Base-by-base conservation (phyloP, 30 jellyfish, hydroid and myxozoan genomes). In the Morbakka virulenta region DNA sequence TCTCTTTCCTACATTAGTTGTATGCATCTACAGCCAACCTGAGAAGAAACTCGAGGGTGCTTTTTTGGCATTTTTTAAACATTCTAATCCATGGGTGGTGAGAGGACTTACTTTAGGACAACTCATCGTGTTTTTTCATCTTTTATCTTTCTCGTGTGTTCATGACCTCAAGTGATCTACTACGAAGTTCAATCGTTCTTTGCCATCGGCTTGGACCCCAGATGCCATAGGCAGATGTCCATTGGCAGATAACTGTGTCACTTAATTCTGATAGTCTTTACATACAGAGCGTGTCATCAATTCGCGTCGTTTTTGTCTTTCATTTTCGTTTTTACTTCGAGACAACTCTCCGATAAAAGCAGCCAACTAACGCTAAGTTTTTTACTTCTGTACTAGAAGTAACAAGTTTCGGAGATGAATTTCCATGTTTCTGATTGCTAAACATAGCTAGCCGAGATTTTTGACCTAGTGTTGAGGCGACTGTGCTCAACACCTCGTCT, bases 401-500 rank as follows among this genome's bases (percentile, higher is more conserved):
- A n/a, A n/a, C n/a, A n/a, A n/a, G n/a, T n/a, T n/a, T n/a, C n/a
- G n/a, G n/a, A n/a, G n/a, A n/a, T n/a, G n/a, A n/a, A n/a, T n/a
- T n/a, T n/a, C n/a, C n/a, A 48, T 4, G 66, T 32, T 68, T 3
- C 50, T 70, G 35, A 29, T 62, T 53, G 88, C 80, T 67, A 64
- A 64, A 77, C 88, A 62, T 61, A 51, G 72, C 70, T 23, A 76
- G 68, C 87, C 35, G 28, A 12, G 87, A 61, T 62, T 33, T 61
- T 79, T 76, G 87, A 49, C 87, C 79, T 34, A 57, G 79, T 33
- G 87, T 79, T 36, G 74, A 31, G 34, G 87, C 87, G 26, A 79
- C 79, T 63, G 70, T 72, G 20, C 25, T 62, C 61, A 61, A 63
- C 28, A 52, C 79, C 23, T 76, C 32, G 27, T 50, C 52, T 50